These are phyloP conservation scores for Mythimna lalbum DNA, from an alignment of 2,888 invertebrate species.

Conservation along the genomic window DNA sequence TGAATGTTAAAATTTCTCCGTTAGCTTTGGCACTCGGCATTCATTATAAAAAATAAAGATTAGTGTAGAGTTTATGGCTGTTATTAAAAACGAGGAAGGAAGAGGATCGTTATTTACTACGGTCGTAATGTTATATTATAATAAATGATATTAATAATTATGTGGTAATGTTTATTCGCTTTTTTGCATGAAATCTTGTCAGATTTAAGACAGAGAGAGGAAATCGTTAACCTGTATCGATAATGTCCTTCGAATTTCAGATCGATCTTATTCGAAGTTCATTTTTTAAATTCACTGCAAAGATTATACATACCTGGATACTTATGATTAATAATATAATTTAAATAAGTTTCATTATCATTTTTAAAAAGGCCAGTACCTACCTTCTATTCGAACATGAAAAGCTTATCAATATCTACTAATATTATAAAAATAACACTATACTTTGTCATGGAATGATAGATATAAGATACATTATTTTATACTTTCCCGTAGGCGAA, in stretches of 20 bases:
- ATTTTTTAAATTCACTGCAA: neutral
- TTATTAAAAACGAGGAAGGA: conserved; percentile 62
- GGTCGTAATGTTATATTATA: conserved; percentile 43
- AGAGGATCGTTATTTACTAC: conserved; percentile 58
- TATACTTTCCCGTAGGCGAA: no score
- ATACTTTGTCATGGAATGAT: no score
- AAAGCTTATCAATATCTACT: no score
- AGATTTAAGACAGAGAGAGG: conserved; percentile 39
- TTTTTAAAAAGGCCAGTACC: no score
- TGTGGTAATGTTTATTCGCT: conserved; percentile 36
- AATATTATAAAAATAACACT: no score
- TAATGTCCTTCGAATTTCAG: conserved; percentile 3
- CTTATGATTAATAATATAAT: no score
- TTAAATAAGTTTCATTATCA: no score
- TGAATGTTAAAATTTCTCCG: conserved; percentile 30
- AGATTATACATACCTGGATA: no score
- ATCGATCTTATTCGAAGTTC: neutral
- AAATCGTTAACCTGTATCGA: conserved; percentile 36
- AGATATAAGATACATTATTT: no score
- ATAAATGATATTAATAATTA: conserved; percentile 53
- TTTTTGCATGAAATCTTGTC: conserved; percentile 30
- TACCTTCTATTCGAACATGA: no score
- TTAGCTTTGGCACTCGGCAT: conserved; percentile 35
- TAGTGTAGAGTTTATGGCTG: conserved; percentile 53
- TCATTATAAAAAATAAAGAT: conserved; percentile 55